Percentiles rank a stretch among this genome's conserved stretches.
Conservation (phyloP, 2,113 vertebrate species). For the Ailuropoda melanoleuca region DNA sequence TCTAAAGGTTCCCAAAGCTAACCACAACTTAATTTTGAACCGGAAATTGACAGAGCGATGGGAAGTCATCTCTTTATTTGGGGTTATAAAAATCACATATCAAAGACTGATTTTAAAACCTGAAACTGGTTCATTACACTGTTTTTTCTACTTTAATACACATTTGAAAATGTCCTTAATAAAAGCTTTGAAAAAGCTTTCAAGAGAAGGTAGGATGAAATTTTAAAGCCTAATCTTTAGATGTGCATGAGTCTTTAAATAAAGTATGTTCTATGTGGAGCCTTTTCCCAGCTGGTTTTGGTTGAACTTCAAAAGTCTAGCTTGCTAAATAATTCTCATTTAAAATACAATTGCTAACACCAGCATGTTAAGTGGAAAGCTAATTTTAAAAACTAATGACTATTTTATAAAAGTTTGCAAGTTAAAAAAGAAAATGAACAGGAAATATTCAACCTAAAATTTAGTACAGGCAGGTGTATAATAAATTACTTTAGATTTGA, state of each 20-base stretch:
- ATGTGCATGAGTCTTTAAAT: constrained; percentile 23
- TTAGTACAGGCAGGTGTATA: not conserved
- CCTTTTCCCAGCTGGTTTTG: not conserved
- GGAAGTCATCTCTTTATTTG: not conserved
- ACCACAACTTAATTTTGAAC: constrained; percentile 20
- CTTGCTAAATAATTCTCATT: constrained; percentile 57
- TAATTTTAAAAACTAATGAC: constrained; percentile 8
- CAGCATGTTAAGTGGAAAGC: constrained; percentile 35
- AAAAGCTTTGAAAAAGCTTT: constrained; percentile 17
- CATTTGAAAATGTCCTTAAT: not conserved
- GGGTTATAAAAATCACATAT: constrained; percentile 24
- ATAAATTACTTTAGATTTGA: not conserved
- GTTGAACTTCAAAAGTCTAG: constrained; percentile 47
- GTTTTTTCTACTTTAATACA: not conserved
- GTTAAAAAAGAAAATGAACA: constrained; percentile 43
- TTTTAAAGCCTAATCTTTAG: constrained; percentile 24
- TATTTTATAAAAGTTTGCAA: constrained; percentile 36
- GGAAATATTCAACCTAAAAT: not conserved
- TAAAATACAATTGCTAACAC: constrained; percentile 49
- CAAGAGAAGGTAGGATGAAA: not conserved
- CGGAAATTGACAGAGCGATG: not conserved
- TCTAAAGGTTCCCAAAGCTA: constrained; percentile 1
- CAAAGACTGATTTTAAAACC: constrained; percentile 13
- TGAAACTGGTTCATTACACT: not conserved
- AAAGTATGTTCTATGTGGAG: not conserved